Percentiles rank a stretch among this genome's conserved stretches.
These are phyloP conservation scores for Acronicta aceris DNA, from an alignment of 2,888 invertebrate genomes.

Conservation along the genomic window DNA sequence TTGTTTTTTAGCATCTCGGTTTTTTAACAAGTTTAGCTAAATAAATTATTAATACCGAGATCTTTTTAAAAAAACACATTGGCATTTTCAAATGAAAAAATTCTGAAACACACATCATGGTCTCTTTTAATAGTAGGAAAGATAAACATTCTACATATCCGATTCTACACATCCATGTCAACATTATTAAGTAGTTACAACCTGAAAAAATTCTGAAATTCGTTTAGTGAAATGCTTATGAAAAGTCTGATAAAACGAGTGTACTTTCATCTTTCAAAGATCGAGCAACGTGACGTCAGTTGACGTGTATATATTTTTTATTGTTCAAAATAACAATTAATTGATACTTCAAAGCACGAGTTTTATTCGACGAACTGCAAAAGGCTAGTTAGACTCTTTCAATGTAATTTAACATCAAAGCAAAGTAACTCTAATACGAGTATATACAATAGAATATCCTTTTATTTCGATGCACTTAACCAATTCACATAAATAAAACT, in stretches of 20 bases:
- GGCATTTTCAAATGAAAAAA: too few species aligned
- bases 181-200: too few species aligned
- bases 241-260: neutral
- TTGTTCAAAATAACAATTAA: slow-evolving; percentile 5
- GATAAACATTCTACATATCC: too few species aligned
- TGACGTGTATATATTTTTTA: neutral
- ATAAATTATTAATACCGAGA: too few species aligned
- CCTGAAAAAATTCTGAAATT: too few species aligned
- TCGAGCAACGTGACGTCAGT: neutral
- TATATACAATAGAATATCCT: neutral
- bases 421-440: neutral
- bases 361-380: neutral
- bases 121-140: too few species aligned
- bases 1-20: too few species aligned
- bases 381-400: slow-evolving; percentile 8
- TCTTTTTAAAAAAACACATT: too few species aligned
- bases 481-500: slow-evolving; percentile 8
- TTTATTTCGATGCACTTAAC: slow-evolving; percentile 19
- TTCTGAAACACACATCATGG: too few species aligned
- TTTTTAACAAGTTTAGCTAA: too few species aligned
- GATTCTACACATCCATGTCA: too few species aligned
- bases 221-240: too few species aligned
- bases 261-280: neutral
- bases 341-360: slow-evolving; percentile 12
- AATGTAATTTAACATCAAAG: slow-evolving; percentile 18